A percentile compares a stretch with the other conserved stretches of the same genome.
These are phyloP conservation scores for Xenentodon cancila DNA, from an alignment of 2,797 vertebrate species.

Conservation along the genomic window DNA sequence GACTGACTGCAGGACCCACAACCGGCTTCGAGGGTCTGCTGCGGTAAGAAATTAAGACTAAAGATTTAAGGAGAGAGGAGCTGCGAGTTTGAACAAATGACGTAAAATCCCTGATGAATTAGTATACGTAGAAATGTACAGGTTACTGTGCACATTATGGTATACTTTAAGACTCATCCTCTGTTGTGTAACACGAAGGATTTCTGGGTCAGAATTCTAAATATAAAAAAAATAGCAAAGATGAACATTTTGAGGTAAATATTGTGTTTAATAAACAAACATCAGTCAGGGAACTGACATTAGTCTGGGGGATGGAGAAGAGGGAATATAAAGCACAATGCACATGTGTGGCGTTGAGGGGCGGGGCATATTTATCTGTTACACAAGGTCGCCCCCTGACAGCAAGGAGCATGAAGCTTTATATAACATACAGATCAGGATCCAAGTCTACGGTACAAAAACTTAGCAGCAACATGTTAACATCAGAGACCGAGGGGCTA, in stretches of 20 bases:
- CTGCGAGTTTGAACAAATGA: too few species aligned
- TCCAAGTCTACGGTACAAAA: slow-evolving; percentile 85
- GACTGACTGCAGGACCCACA: too few species aligned
- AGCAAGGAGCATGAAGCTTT: slow-evolving; percentile 88
- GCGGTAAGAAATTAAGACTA: too few species aligned
- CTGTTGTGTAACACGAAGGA: background rate
- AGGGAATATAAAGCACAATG: slow-evolving; percentile 87
- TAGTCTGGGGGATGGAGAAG: slow-evolving; percentile 86
- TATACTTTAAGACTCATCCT: background rate
- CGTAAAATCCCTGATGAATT: too few species aligned
- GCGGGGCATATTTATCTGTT: slow-evolving; percentile 87
- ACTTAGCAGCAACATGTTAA: slow-evolving; percentile 99
- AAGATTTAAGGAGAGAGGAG: too few species aligned
- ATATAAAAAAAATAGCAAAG: slow-evolving; percentile 51
- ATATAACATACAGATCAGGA: slow-evolving; percentile 90
- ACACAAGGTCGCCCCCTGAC: slow-evolving; percentile 90
- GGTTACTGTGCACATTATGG: too few species aligned
- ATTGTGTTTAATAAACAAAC: slow-evolving; percentile 98
- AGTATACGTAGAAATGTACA: too few species aligned
- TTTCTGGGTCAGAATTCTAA: slow-evolving; percentile 6
- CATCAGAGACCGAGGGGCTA: slow-evolving; percentile 89
- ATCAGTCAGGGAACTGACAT: slow-evolving; percentile 96
- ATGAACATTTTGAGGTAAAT: slow-evolving; percentile 88
- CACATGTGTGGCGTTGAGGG: slow-evolving; percentile 82
- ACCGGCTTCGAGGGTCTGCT: too few species aligned